Evolutionary conservation across 2,797 vertebrate species (phyloP).

Genomic region (Agapornis canus): DNA sequence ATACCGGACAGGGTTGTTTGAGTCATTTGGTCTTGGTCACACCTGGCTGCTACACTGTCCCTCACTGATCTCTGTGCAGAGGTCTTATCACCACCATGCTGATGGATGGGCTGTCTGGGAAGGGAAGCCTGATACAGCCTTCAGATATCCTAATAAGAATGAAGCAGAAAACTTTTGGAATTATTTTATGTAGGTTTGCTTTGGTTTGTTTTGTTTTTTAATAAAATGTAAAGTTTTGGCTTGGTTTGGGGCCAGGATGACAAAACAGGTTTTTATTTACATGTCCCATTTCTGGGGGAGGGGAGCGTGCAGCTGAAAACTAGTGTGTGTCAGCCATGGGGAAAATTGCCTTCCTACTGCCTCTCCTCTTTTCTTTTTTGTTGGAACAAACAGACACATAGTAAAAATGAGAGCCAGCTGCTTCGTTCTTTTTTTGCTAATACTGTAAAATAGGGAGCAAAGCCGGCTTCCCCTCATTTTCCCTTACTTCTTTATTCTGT

Average conservation of each 20-base stretch:
- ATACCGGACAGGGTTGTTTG: rapidly evolving
- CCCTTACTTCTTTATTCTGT: slow-evolving; percentile 37
- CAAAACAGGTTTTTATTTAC: not conserved
- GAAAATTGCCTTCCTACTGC: slow-evolving; percentile 16
- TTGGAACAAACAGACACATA: slow-evolving; percentile 26
- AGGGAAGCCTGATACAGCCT: not conserved
- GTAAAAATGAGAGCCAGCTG: slow-evolving; percentile 34
- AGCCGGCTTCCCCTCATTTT: slow-evolving; percentile 31
- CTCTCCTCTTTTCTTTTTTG: not conserved
- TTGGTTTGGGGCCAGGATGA: not conserved
- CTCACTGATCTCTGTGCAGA: not conserved
- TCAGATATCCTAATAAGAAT: not conserved
- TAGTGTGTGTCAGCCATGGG: not conserved
- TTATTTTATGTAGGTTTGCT: not conserved
- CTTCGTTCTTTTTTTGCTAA: not conserved
- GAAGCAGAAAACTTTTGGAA: not conserved
- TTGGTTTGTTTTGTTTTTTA: not conserved
- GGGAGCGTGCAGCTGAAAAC: not conserved
- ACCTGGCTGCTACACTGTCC: not conserved
- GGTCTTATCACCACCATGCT: not conserved
- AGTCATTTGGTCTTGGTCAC: not conserved
- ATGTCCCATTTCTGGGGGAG: not conserved
- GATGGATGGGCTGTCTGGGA: not conserved
- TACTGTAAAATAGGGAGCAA: slow-evolving; percentile 29
- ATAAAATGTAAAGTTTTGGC: not conserved